Conservation (phyloP, 1,140 invertebrate species). For the Cotesia typhae region DNA sequence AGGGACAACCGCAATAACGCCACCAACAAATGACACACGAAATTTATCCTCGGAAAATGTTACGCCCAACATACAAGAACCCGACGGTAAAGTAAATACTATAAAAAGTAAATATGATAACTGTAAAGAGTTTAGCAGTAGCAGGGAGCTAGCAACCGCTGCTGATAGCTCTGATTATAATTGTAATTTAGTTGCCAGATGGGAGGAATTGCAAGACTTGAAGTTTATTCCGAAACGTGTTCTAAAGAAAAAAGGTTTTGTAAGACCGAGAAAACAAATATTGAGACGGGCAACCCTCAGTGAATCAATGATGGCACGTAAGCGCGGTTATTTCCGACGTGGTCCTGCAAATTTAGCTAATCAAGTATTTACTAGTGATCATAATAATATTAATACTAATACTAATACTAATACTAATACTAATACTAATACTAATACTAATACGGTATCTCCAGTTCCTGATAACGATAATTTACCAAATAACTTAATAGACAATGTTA, state of each 20-base stretch:
- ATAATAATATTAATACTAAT: not conserved
- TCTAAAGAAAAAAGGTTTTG: conserved; percentile 12
- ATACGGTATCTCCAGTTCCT: not conserved
- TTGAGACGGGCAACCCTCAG: not conserved
- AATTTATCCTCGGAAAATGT: conserved; percentile 33
- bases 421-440: too few relatives aligned
- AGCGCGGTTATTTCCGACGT: not conserved
- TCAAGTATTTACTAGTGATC: not conserved
- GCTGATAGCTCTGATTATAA: conserved; percentile 41
- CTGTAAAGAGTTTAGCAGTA: conserved; percentile 25
- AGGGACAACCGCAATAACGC: too few relatives aligned
- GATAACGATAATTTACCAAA: conserved; percentile 2
- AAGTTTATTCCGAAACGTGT: conserved; percentile 30
- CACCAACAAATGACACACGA: not conserved
- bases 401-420: too few relatives aligned
- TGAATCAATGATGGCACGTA: conserved; percentile 16
- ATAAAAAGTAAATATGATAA: conserved; percentile 20
- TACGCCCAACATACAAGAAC: conserved; percentile 34
- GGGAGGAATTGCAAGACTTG: conserved; percentile 38
- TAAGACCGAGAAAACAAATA: conserved; percentile 17
- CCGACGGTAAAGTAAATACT: not conserved
- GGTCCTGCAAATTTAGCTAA: conserved; percentile 19
- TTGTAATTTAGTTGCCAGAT: conserved; percentile 40
- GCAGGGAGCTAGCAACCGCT: not conserved
- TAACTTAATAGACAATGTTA: not conserved